Percentiles rank a stretch among this genome's conserved stretches.
These are phyloP conservation scores for Drosophila neonasuta DNA, from an alignment of 2,888 invertebrate species.

Conservation along the genomic window DNA sequence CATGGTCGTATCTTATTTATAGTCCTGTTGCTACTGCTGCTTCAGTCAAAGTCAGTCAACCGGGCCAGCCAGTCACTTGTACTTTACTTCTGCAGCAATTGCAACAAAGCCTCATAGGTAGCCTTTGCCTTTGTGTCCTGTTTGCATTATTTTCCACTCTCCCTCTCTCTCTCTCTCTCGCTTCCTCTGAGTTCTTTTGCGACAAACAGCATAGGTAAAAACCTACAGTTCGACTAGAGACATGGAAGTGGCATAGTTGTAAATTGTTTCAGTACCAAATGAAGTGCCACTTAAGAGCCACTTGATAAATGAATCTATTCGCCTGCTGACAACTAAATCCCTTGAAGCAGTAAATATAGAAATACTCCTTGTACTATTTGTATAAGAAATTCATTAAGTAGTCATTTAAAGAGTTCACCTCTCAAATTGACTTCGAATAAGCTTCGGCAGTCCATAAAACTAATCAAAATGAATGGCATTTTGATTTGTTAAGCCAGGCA, in stretches of 20 bases:
- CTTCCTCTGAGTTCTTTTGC: slow-evolving; percentile 2
- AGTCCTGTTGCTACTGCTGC: slow-evolving; percentile 44
- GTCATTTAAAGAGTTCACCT: slow-evolving; percentile 25
- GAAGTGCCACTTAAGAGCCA: slow-evolving; percentile 33
- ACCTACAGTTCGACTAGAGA: slow-evolving; percentile 16
- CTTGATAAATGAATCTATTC: slow-evolving; percentile 52
- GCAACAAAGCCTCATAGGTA: slow-evolving; percentile 52
- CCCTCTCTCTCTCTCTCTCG: background rate
- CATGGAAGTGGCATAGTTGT: slow-evolving; percentile 26
- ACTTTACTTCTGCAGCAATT: slow-evolving; percentile 46
- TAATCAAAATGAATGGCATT: slow-evolving; percentile 20
- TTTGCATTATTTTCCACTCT: slow-evolving; percentile 22
- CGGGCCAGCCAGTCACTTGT: slow-evolving; percentile 49
- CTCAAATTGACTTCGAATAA: background rate
- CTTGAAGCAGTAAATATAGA: slow-evolving; percentile 1
- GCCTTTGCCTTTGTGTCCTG: slow-evolving; percentile 42
- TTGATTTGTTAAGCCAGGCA: slow-evolving; percentile 7
- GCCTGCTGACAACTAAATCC: slow-evolving; percentile 40
- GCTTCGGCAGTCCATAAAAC: background rate
- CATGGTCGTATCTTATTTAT: slow-evolving; percentile 62
- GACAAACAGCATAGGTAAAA: slow-evolving; percentile 57
- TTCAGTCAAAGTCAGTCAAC: slow-evolving; percentile 61
- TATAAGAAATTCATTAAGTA: slow-evolving; percentile 22
- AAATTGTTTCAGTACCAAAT: slow-evolving; percentile 44
- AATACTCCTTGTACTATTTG: background rate